A percentile compares a stretch with the other conserved stretches of the same genome.
These are phyloP conservation scores for Drosophila yooni DNA, from an alignment of 2,888 invertebrate genomes.

Conservation along the genomic window DNA sequence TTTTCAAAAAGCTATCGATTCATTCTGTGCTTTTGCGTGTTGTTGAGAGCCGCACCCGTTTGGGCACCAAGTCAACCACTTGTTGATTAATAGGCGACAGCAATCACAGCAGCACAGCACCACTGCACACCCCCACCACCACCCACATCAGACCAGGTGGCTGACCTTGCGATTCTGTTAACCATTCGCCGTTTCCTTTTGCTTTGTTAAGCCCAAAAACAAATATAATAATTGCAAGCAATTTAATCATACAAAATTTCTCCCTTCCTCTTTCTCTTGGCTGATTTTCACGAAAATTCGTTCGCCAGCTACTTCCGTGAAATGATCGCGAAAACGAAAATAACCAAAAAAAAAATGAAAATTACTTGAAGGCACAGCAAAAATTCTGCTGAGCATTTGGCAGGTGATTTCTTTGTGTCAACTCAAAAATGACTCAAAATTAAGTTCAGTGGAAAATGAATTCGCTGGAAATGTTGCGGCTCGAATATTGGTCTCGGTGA, in stretches of 20 bases:
- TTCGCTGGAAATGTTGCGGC: conserved; percentile 31
- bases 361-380: conserved; percentile 7
- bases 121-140: neutral
- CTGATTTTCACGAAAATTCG: conserved; percentile 53
- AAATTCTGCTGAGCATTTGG: conserved; percentile 40
- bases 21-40: conserved; percentile 16
- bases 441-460: conserved; percentile 22
- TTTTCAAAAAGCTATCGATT: conserved; percentile 47
- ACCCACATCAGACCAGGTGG: conserved; percentile 52
- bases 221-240: conserved; percentile 22
- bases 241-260: conserved; percentile 22
- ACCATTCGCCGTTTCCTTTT: conserved; percentile 59
- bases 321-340: conserved; percentile 13
- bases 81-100: conserved; percentile 72
- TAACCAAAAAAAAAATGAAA: conserved; percentile 26
- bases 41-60: conserved; percentile 56
- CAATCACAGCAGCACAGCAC: neutral
- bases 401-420: conserved; percentile 48
- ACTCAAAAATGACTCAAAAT: conserved; percentile 36
- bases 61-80: conserved; percentile 57
- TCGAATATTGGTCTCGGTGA: no score
- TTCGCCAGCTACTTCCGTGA: conserved; percentile 49
- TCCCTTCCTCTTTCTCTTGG: neutral
- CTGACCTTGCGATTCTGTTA: conserved; percentile 58
- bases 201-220: conserved; percentile 50